Evolutionary conservation across 2,888 invertebrate genomes (phyloP).

Genomic region (Drosophila quinaria): DNA sequence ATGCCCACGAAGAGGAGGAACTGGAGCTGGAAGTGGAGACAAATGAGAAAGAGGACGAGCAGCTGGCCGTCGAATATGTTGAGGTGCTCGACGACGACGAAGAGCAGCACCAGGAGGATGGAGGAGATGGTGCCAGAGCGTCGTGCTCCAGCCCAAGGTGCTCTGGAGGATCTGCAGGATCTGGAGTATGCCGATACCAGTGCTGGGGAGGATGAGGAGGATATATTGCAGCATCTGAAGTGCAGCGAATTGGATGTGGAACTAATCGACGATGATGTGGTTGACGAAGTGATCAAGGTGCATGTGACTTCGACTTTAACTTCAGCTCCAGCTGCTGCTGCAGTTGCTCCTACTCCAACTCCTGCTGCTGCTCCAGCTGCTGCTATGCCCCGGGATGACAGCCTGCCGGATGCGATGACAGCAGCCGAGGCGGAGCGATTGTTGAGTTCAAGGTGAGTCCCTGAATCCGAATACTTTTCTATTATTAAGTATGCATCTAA

Average conservation of each 20-base stretch:
- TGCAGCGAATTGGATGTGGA: constrained; percentile 85
- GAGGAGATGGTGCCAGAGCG: constrained; percentile 66
- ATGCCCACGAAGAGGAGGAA: constrained; percentile 82
- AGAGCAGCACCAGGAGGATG: constrained; percentile 29
- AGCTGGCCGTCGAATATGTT: constrained; percentile 59
- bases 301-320: constrained; percentile 28
- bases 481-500: neutral
- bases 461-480: neutral
- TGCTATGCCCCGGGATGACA: constrained; percentile 75
- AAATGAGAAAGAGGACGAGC: constrained; percentile 58
- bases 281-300: constrained; percentile 61
- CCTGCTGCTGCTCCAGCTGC: constrained; percentile 5
- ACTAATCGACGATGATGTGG: constrained; percentile 70
- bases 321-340: neutral
- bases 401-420: constrained; percentile 89
- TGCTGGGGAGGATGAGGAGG: constrained; percentile 86
- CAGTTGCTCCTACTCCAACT: neutral
- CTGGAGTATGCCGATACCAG: constrained; percentile 88
- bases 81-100: constrained; percentile 27
- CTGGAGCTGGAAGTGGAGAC: constrained; percentile 35
- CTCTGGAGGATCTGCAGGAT: constrained; percentile 87
- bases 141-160: constrained; percentile 84
- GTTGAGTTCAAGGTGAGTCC: constrained; percentile 92
- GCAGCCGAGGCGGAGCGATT: constrained; percentile 95
- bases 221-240: constrained; percentile 86